Percentiles rank a stretch among this genome's conserved stretches.
Evolutionary conservation across 2,888 invertebrate species (phyloP).

Genomic region (Eilema griseolum): DNA sequence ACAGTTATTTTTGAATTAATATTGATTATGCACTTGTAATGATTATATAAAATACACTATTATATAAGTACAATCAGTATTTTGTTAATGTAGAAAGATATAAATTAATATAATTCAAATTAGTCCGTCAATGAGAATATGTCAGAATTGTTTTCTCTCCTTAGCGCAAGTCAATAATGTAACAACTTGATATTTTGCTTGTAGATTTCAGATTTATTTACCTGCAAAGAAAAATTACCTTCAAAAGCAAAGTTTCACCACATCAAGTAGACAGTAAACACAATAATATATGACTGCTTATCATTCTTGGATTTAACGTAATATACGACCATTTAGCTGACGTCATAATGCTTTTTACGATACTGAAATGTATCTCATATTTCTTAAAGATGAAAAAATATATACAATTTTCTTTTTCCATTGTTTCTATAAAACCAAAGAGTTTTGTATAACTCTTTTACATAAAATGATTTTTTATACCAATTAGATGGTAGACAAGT

Average conservation of each 20-base stretch:
- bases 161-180: too few relatives aligned
- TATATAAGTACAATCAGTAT: too few relatives aligned
- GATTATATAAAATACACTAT: too few relatives aligned
- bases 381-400: constrained; percentile 36
- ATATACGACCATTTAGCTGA: constrained; percentile 57
- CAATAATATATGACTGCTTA: constrained; percentile 61
- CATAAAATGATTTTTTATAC: too few relatives aligned
- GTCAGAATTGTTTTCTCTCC: too few relatives aligned
- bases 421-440: constrained; percentile 16
- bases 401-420: constrained; percentile 17
- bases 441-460: constrained; percentile 12
- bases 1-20: too few relatives aligned
- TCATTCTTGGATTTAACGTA: constrained; percentile 61
- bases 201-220: not conserved
- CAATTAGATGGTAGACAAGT: too few relatives aligned
- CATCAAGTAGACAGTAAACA: constrained; percentile 39
- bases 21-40: too few relatives aligned
- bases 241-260: constrained; percentile 21
- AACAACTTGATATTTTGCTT: not conserved
- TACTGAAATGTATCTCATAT: constrained; percentile 39
- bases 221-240: not conserved
- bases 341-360: constrained; percentile 50
- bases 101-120: too few relatives aligned
- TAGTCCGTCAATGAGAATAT: too few relatives aligned
- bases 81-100: too few relatives aligned